Conservation (phyloP, 1,140 invertebrate genomes). For the Neodiprion virginianus region DNA sequence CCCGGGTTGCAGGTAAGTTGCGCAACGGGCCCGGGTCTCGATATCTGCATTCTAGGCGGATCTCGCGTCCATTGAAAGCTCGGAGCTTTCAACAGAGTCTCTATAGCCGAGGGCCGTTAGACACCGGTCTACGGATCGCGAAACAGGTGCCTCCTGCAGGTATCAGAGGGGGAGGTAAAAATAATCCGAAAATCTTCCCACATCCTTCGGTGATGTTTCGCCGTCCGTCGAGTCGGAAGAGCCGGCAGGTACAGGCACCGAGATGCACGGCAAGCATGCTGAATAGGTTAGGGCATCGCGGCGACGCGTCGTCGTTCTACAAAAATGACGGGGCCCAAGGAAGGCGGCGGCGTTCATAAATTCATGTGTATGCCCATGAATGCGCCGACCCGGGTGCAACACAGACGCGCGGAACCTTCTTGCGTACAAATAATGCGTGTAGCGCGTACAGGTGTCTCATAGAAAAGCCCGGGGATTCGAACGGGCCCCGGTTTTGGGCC, state of each 20-base stretch:
- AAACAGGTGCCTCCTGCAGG: not conserved
- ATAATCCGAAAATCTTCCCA: conserved; percentile 26
- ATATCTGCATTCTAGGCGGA: too few relatives aligned
- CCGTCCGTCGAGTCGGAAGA: not conserved
- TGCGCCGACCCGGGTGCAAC: not conserved
- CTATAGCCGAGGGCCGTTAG: too few relatives aligned
- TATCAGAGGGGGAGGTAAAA: not conserved
- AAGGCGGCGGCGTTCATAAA: not conserved
- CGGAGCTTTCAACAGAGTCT: too few relatives aligned
- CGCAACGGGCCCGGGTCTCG: too few relatives aligned
- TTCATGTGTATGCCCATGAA: not conserved
- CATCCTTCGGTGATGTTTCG: conserved; percentile 16
- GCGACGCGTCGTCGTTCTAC: too few relatives aligned
- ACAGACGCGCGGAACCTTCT: not conserved
- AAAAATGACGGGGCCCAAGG: not conserved
- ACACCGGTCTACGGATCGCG: too few relatives aligned
- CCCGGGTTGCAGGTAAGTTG: too few relatives aligned
- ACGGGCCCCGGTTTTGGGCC: not conserved
- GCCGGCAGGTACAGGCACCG: too few relatives aligned
- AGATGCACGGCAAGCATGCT: too few relatives aligned
- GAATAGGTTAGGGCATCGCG: too few relatives aligned
- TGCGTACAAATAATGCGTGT: conserved; percentile 14
- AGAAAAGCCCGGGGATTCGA: conserved; percentile 29
- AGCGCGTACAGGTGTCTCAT: conserved; percentile 50
- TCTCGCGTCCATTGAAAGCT: too few relatives aligned